Percentiles rank a stretch among this genome's conserved stretches.
Conservation (phyloP, 2,888 invertebrate genomes). For the Tenthredo livida region DNA sequence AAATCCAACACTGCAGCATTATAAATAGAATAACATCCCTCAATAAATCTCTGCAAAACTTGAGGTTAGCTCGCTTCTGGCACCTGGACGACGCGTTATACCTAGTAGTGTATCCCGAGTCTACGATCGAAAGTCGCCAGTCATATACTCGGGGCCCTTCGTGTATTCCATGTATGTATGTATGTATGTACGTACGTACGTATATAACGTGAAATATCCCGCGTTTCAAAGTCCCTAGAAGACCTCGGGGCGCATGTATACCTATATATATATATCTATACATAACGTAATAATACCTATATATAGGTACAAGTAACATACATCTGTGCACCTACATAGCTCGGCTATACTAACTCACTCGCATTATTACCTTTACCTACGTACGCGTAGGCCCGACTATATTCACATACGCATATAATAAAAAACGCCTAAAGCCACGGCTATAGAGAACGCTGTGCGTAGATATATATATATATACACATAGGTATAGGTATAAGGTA, state of each 20-base stretch:
- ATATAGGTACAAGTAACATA: background rate
- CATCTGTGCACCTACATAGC: background rate
- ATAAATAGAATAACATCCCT: background rate
- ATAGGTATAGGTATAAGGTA: constrained; percentile 18
- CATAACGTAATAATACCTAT: constrained; percentile 9
- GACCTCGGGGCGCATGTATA: background rate
- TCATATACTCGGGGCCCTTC: constrained; percentile 35
- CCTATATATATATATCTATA: background rate
- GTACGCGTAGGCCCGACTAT: background rate
- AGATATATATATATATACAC: background rate
- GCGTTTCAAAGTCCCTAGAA: background rate
- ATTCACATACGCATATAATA: constrained; percentile 5
- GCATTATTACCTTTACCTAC: background rate
- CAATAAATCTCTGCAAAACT: constrained; percentile 4
- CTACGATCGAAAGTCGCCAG: constrained; percentile 39
- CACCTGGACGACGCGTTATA: background rate
- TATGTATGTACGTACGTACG: too few species aligned
- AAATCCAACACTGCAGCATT: background rate
- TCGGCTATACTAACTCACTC: background rate
- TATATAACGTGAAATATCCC: constrained; percentile 1
- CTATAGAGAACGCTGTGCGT: background rate
- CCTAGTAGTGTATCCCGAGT: constrained; percentile 4
- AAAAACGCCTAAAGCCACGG: background rate
- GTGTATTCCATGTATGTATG: background rate
- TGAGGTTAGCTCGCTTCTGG: background rate